Evolutionary conservation across 2,113 vertebrate genomes (phyloP), one percentile per base, ranked within the genome.

Genomic region (Balaeniceps rex): DNA sequence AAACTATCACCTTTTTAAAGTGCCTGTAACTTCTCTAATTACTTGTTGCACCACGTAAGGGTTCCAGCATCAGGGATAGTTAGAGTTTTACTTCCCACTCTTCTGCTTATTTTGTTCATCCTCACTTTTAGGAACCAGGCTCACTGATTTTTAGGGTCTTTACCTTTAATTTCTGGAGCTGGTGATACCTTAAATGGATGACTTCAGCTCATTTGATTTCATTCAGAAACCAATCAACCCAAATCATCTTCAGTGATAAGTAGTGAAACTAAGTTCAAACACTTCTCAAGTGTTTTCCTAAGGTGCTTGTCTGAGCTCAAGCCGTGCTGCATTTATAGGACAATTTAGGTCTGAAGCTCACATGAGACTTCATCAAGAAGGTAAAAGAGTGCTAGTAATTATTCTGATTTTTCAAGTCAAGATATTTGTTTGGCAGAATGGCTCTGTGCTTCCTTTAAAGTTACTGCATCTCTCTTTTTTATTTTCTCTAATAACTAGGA

Each of bases 301-400:
- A 68, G 76, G 72, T 19, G 1, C 47, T 92, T 84, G 28, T 40
- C 46, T 69, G 83, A 91, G 46, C 54, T 83, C 61, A 47, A 82
- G 70, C 81, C 1, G 12, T 33, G 80, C 70, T 89, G 83, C 49
- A 28, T 69, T 92, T 89, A 42, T 34, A 69, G 74, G 61, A 82
- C 65, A 49, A 76, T 84, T 94, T 76, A 49, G 28, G 49, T 61
- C 47, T 94, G 61, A 64, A 64, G 23, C 52, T 94, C 66, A n/a
- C 66, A 92, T 87, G 65, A 87, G 83, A 51, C 77, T 91, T 83
- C 70, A 89, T 94, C 88, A 91, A 60, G 46, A 72, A 89, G 93
- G 46, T 84, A 91, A 71, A 80, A 80, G 74, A 87, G 49, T 57
- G 65, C 34, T 64, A 40, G 64, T 75, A 88, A 93, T 94, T 86